These are phyloP conservation scores for Tetropium fuscum DNA, from an alignment of 2,888 invertebrate genomes.

Conservation along the genomic window DNA sequence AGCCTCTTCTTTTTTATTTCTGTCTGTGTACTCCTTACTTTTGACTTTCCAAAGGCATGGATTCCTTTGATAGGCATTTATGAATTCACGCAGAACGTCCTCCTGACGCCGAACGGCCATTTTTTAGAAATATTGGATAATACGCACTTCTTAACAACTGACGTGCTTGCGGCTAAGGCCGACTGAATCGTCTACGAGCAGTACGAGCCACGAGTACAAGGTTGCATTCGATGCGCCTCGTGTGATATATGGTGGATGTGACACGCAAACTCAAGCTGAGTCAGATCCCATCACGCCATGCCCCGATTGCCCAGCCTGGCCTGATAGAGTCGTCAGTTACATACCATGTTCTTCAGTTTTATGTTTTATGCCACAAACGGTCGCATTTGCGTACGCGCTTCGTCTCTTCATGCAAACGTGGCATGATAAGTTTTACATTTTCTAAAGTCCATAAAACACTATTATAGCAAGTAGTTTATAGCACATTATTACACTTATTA, in stretches of 20 bases:
- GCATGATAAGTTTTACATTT: too few species aligned
- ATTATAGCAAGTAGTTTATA: too few species aligned
- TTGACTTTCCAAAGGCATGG: conserved; percentile 46
- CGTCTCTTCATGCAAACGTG: not conserved
- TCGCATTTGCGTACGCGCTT: not conserved
- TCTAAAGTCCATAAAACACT: too few species aligned
- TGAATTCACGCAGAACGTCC: conserved; percentile 36
- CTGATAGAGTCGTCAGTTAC: too few species aligned
- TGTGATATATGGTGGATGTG: too few species aligned
- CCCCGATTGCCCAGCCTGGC: too few species aligned
- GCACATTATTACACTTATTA: too few species aligned
- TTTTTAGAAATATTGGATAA: not conserved
- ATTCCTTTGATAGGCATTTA: conserved; percentile 39
- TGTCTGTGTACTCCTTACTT: conserved; percentile 43
- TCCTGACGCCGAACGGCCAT: not conserved
- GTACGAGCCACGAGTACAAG: too few species aligned
- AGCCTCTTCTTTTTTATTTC: conserved; percentile 36
- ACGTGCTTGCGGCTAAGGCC: too few species aligned
- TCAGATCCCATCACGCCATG: too few species aligned
- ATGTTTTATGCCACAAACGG: not conserved
- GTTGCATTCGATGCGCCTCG: too few species aligned
- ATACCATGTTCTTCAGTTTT: not conserved
- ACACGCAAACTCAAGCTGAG: not conserved
- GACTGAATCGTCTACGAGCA: not conserved
- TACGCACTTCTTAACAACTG: not conserved